phyloP scores from a whole-genome alignment of 1,140 invertebrate species.

The Artemia franciscana region DNA sequence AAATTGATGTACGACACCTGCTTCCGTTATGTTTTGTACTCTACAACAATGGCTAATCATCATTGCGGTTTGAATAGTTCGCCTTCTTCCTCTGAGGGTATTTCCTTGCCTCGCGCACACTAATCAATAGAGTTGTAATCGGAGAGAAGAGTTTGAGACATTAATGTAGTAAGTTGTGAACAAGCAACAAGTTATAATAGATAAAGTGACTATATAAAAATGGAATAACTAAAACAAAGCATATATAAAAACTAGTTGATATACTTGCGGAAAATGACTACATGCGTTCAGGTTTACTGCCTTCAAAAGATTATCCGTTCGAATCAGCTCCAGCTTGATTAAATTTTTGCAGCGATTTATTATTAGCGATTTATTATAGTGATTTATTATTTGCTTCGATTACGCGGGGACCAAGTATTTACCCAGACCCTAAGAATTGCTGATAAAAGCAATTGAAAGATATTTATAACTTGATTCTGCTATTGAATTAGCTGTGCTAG shows the following conservation, averaged over 20 bases:
- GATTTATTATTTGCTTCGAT: too few relatives aligned
- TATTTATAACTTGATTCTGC: too few relatives aligned
- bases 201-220: not conserved
- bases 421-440: too few relatives aligned
- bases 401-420: too few relatives aligned
- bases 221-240: not conserved
- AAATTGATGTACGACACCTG: too few relatives aligned
- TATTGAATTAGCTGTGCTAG: too few relatives aligned
- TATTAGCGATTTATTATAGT: too few relatives aligned
- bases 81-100: not conserved
- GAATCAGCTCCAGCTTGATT: not conserved
- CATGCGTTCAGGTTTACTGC: not conserved
- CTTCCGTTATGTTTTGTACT: too few relatives aligned
- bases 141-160: not conserved
- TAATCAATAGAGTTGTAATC: not conserved
- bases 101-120: not conserved
- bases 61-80: too few relatives aligned
- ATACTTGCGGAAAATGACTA: not conserved
- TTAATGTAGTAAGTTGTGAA: not conserved
- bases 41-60: too few relatives aligned
- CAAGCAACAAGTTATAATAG: not conserved
- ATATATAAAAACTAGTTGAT: not conserved
- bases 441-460: too few relatives aligned
- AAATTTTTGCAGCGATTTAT: not conserved
- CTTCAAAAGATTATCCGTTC: not conserved